Evolutionary conservation across 2,797 vertebrate species (phyloP).

Genomic region (Anolis apletophallus): DNA sequence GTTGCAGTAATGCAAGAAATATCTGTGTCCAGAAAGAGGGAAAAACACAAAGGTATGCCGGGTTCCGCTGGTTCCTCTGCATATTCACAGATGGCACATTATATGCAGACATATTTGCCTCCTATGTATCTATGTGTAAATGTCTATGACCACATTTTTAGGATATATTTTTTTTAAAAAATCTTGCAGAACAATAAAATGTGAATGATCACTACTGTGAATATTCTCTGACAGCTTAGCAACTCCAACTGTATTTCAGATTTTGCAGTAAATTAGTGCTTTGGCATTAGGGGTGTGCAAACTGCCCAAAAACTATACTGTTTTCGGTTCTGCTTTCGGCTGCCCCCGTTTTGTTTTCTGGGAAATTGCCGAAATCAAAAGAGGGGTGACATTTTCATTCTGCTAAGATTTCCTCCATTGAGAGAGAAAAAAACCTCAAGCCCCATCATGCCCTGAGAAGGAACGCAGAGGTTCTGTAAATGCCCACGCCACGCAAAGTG

Average conservation of each 20-base stretch:
- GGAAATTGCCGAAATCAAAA: no score
- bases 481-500: no score
- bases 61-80: slow-evolving; percentile 32
- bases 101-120: slow-evolving; percentile 22
- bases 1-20: slow-evolving; percentile 32
- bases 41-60: slow-evolving; percentile 48
- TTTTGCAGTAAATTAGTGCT: not conserved
- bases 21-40: slow-evolving; percentile 44
- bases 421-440: no score
- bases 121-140: not conserved
- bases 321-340: no score
- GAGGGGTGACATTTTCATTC: no score
- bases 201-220: not conserved
- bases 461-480: no score
- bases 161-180: no score
- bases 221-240: not conserved
- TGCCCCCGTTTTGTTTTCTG: no score
- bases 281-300: no score
- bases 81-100: slow-evolving; percentile 46
- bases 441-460: no score
- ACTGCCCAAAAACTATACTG: no score
- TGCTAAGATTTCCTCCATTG: no score
- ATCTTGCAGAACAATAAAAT: not conserved
- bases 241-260: not conserved
- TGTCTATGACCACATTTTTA: not conserved